Evolutionary conservation across 2,113 vertebrate genomes (phyloP).

Genomic region (Pimephales promelas): DNA sequence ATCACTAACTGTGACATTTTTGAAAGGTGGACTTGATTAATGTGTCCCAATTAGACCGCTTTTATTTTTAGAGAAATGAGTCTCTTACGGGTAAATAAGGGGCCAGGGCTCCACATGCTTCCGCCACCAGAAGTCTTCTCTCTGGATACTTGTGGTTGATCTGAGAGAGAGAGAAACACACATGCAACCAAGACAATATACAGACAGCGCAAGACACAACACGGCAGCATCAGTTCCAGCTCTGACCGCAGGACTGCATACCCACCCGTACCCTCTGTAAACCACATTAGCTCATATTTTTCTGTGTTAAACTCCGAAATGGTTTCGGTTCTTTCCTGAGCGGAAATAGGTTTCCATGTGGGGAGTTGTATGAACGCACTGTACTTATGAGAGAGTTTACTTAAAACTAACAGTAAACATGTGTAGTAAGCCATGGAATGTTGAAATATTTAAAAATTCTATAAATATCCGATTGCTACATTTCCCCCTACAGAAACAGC

Average conservation of each 20-base stretch:
- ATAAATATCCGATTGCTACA: not conserved
- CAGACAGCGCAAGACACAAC: slow-evolving; percentile 56
- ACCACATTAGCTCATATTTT: slow-evolving; percentile 38
- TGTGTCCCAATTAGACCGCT: slow-evolving; percentile 3
- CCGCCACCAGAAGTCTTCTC: slow-evolving; percentile 93
- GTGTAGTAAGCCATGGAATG: not conserved
- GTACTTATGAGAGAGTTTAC: not conserved
- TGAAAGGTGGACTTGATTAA: slow-evolving; percentile 21
- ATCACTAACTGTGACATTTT: slow-evolving; percentile 23
- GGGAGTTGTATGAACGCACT: not conserved
- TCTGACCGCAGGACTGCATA: slow-evolving; percentile 54
- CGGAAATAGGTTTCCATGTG: slow-evolving; percentile 36
- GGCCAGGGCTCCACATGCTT: slow-evolving; percentile 95
- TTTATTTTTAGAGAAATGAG: not conserved
- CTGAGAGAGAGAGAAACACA: slow-evolving; percentile 68
- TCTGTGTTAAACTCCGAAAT: slow-evolving; percentile 3
- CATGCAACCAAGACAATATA: slow-evolving; percentile 44
- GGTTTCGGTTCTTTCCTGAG: slow-evolving; percentile 7
- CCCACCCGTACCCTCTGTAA: slow-evolving; percentile 31
- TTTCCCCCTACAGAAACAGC: not conserved
- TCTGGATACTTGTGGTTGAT: slow-evolving; percentile 99
- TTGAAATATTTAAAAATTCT: not conserved
- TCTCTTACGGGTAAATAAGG: slow-evolving; percentile 95
- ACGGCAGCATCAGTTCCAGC: slow-evolving; percentile 37
- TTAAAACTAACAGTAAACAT: slow-evolving; percentile 11